Conservation (phyloP, 2,113 vertebrate genomes). For the Xenopus tropicalis region DNA sequence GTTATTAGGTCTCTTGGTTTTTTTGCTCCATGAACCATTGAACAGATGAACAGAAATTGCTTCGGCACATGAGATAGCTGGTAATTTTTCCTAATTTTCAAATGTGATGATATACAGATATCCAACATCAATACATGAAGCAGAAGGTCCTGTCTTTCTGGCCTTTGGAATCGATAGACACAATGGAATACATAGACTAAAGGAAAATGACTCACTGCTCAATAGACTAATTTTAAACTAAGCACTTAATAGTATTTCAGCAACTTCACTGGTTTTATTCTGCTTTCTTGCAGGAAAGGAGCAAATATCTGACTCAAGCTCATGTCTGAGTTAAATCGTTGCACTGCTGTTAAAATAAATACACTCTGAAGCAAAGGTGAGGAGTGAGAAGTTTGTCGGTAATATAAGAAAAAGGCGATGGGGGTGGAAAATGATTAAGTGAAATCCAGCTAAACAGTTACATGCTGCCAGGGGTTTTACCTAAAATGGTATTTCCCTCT, state of each 20-base stretch:
- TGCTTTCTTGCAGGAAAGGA: background rate
- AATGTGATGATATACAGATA: background rate
- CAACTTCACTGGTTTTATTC: conserved; percentile 1
- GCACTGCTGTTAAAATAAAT: conserved; percentile 19
- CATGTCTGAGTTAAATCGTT: background rate
- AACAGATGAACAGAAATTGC: too few species aligned
- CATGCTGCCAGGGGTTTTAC: background rate
- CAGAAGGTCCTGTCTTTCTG: conserved; percentile 9
- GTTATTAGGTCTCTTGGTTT: too few species aligned
- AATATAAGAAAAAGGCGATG: conserved; percentile 4
- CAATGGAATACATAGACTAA: conserved; percentile 6
- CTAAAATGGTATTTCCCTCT: too few species aligned
- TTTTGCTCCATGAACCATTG: too few species aligned
- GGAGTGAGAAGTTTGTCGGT: conserved; percentile 20
- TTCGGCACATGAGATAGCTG: too few species aligned
- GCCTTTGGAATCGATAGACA: conserved; percentile 18
- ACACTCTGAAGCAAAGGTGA: conserved; percentile 15
- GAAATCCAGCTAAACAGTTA: background rate
- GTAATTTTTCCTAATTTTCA: too few species aligned
- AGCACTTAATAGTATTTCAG: conserved; percentile 13
- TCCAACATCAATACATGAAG: conserved; percentile 11
- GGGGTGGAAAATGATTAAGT: background rate
- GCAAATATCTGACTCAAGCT: background rate
- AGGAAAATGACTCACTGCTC: too few species aligned
- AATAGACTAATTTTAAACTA: conserved; percentile 26